These are phyloP conservation scores for Gibbula magus DNA, from an alignment of 2,888 invertebrate genomes.

Conservation along the genomic window DNA sequence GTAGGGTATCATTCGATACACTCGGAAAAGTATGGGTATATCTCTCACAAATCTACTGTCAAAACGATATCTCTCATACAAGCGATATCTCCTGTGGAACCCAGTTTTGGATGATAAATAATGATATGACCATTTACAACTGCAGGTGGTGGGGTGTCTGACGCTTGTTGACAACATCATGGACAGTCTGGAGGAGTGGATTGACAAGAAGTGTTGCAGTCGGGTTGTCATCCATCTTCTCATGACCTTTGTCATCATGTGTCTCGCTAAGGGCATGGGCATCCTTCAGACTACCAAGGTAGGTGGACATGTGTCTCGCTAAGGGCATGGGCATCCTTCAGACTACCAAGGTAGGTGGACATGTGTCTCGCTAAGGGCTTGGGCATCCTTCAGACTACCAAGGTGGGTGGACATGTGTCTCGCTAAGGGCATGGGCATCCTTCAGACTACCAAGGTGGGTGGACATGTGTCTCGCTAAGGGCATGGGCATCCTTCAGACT, in stretches of 20 bases:
- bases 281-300: constrained; percentile 65
- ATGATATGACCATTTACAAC: background rate
- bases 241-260: constrained; percentile 59
- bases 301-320: background rate
- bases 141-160: constrained; percentile 62
- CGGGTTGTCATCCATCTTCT: constrained; percentile 60
- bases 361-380: background rate
- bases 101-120: no score
- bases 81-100: no score
- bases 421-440: background rate
- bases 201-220: constrained; percentile 53
- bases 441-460: background rate
- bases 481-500: background rate
- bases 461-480: no score
- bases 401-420: background rate
- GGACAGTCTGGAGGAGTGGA: constrained; percentile 56
- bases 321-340: background rate
- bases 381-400: background rate
- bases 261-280: constrained; percentile 56
- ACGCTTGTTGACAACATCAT: constrained; percentile 66
- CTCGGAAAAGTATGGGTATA: no score
- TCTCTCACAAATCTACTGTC: no score
- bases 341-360: constrained; percentile 42
- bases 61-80: no score
- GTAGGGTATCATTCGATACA: no score